Evolutionary conservation across 2,113 vertebrate genomes (phyloP).

Genomic region (Esox niger): DNA sequence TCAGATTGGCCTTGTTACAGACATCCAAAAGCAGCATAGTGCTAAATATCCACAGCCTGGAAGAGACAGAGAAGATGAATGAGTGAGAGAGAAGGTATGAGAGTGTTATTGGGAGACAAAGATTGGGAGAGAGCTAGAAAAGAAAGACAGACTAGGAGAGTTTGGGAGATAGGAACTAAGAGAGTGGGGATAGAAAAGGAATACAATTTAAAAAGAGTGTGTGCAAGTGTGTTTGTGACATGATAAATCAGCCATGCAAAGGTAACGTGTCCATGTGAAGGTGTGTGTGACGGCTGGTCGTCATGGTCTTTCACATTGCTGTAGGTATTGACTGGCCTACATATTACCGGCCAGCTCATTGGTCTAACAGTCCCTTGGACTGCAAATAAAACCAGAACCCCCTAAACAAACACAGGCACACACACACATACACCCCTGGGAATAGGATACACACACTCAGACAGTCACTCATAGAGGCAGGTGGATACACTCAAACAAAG

Average conservation of each 20-base stretch:
- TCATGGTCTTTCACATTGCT: conserved; percentile 26
- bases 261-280: conserved; percentile 25
- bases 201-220: not conserved
- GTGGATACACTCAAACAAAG: too few relatives aligned
- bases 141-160: not conserved
- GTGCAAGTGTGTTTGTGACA: not conserved
- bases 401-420: not conserved
- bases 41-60: not conserved
- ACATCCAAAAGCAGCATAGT: not conserved
- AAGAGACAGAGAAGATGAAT: not conserved
- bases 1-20: not conserved
- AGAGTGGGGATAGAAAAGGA: not conserved
- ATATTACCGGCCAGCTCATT: conserved; percentile 34
- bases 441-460: conserved; percentile 1
- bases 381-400: conserved; percentile 40
- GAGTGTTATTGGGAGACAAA: not conserved
- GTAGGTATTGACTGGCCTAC: conserved; percentile 45
- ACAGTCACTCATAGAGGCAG: too few relatives aligned
- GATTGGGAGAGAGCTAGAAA: not conserved
- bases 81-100: not conserved
- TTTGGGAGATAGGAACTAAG: not conserved
- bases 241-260: conserved; percentile 12
- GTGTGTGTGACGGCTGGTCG: conserved; percentile 29
- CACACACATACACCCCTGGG: conserved; percentile 10
- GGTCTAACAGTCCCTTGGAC: conserved; percentile 34